Evolutionary conservation across 2,888 invertebrate species (phyloP).

Genomic region (Eupithecia abbreviata): DNA sequence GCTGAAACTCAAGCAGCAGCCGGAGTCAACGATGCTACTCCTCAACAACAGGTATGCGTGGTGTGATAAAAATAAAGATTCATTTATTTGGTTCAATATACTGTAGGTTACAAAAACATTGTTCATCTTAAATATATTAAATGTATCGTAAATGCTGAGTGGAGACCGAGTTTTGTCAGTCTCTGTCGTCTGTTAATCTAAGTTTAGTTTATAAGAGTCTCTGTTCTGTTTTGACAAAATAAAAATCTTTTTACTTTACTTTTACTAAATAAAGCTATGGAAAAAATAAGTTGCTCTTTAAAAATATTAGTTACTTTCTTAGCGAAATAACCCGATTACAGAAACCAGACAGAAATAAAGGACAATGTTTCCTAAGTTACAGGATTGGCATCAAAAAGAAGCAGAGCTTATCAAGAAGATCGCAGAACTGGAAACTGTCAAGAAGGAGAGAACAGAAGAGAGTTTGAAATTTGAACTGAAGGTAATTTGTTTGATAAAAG

Average conservation of each 20-base stretch:
- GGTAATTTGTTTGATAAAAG: slow-evolving; percentile 50
- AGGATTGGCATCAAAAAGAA: slow-evolving; percentile 76
- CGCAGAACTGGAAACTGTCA: slow-evolving; percentile 69
- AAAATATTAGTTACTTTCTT: not conserved
- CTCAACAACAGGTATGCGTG: slow-evolving; percentile 35
- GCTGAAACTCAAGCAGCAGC: slow-evolving; percentile 34
- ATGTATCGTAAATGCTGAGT: too few species aligned
- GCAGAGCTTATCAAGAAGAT: slow-evolving; percentile 72
- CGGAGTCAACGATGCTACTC: slow-evolving; percentile 18
- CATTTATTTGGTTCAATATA: too few species aligned
- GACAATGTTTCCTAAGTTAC: slow-evolving; percentile 26
- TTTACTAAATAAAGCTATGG: too few species aligned
- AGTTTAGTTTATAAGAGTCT: too few species aligned
- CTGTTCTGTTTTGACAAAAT: too few species aligned
- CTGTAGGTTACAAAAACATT: too few species aligned
- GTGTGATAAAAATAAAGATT: too few species aligned
- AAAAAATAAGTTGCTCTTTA: not conserved
- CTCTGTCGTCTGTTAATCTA: too few species aligned
- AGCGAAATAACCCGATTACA: not conserved
- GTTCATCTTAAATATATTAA: too few species aligned
- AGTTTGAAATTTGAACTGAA: slow-evolving; percentile 69
- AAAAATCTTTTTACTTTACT: too few species aligned
- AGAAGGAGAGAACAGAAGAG: slow-evolving; percentile 66
- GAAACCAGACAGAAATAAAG: not conserved
- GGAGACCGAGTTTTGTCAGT: too few species aligned